phyloP scores from a whole-genome alignment of 2,888 invertebrate species.

The Chelonus formosanus region DNA sequence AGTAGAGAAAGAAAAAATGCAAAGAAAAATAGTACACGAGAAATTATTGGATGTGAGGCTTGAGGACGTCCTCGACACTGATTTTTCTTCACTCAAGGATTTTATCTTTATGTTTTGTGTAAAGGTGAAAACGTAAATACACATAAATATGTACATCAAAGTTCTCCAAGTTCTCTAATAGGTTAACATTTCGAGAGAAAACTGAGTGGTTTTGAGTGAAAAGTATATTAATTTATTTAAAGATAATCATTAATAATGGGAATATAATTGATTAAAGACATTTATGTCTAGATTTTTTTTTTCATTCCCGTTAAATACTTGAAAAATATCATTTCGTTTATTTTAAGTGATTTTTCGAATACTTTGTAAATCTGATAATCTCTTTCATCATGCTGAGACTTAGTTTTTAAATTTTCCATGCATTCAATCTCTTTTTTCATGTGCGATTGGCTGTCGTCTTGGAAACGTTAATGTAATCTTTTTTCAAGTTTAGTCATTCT shows the following conservation, averaged over 20 bases:
- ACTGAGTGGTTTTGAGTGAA: too few relatives aligned
- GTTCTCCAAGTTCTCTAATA: too few relatives aligned
- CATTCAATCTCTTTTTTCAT: conserved; percentile 20
- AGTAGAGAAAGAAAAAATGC: conserved; percentile 2
- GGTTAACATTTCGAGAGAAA: too few relatives aligned
- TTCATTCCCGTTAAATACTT: too few relatives aligned
- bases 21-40: not conserved
- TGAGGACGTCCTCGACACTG: not conserved
- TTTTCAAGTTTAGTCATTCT: not conserved
- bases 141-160: not conserved
- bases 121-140: not conserved
- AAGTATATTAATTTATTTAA: too few relatives aligned
- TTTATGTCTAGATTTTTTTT: too few relatives aligned
- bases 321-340: too few relatives aligned
- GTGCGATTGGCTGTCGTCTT: conserved; percentile 20
- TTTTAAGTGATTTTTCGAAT: not conserved
- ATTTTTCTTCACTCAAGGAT: not conserved
- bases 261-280: too few relatives aligned
- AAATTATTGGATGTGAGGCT: conserved; percentile 7
- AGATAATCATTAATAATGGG: too few relatives aligned
- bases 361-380: conserved; percentile 14
- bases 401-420: conserved; percentile 10
- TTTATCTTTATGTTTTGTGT: not conserved
- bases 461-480: conserved; percentile 23
- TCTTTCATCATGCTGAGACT: not conserved